Percentiles rank a stretch among this genome's conserved stretches.
Evolutionary conservation across 2,888 invertebrate species (phyloP).

Genomic region (Melipona beecheii): DNA sequence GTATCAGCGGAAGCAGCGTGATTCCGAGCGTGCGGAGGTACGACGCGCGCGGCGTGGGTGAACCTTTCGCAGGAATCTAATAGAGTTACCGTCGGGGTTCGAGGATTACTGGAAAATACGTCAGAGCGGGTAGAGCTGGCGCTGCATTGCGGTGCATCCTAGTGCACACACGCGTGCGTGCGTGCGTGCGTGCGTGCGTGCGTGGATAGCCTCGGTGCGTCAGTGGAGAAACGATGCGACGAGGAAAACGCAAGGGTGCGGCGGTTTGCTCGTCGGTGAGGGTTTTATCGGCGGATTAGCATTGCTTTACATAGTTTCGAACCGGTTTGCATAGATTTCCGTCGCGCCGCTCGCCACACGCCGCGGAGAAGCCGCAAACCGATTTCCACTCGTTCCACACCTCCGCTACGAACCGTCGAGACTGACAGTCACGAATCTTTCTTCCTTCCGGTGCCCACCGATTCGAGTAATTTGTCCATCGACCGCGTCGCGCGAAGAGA

Average conservation of each 20-base stretch:
- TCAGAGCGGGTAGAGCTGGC: constrained; percentile 63
- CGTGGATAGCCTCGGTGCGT: too few relatives aligned
- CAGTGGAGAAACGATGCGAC: constrained; percentile 50
- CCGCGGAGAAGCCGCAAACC: constrained; percentile 65
- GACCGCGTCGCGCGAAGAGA: too few relatives aligned
- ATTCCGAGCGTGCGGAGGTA: constrained; percentile 34
- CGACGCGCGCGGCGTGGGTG: constrained; percentile 35
- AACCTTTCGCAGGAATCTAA: constrained; percentile 73
- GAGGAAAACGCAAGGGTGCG: constrained; percentile 61
- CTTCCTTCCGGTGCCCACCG: constrained; percentile 23
- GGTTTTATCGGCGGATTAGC: constrained; percentile 83
- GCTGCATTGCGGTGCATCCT: constrained; percentile 74
- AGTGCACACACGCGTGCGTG: background rate
- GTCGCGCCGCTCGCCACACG: constrained; percentile 59
- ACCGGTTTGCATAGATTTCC: constrained; percentile 79
- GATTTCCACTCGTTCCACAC: constrained; percentile 61
- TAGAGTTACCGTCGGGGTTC: constrained; percentile 75
- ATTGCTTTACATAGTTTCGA: constrained; percentile 82
- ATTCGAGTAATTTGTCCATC: too few relatives aligned
- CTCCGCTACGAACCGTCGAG: too few relatives aligned
- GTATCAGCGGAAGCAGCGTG: constrained; percentile 52
- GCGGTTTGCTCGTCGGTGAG: constrained; percentile 73
- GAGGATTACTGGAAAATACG: constrained; percentile 79
- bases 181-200: constrained; percentile 16
- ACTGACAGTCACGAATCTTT: constrained; percentile 9